Conservation (phyloP, 2,113 vertebrate genomes). For the Struthio camelus region DNA sequence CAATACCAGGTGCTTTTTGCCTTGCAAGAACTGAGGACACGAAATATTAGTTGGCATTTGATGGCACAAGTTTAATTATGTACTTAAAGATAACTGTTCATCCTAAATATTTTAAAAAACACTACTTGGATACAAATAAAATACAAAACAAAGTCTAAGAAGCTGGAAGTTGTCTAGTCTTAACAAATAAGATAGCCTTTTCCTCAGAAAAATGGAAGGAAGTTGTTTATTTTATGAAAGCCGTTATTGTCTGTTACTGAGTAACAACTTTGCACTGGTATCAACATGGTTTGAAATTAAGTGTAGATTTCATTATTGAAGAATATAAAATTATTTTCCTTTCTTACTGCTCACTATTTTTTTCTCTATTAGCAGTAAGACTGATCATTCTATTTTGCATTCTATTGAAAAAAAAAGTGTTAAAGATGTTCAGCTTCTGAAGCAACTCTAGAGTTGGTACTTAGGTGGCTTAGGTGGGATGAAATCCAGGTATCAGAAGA, state of each 20-base stretch:
- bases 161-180: not conserved
- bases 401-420: not conserved
- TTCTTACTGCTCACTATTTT: not conserved
- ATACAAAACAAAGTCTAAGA: not conserved
- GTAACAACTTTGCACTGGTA: not conserved
- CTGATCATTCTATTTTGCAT: not conserved
- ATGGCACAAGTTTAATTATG: not conserved
- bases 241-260: not conserved
- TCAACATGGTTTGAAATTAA: not conserved
- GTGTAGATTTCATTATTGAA: not conserved
- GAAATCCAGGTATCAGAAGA: not conserved
- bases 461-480: not conserved
- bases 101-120: not conserved
- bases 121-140: not conserved
- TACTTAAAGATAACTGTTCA: not conserved
- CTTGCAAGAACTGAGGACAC: too few species aligned
- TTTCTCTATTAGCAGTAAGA: not conserved
- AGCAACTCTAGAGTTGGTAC: not conserved
- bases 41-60: too few species aligned
- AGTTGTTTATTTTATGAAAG: not conserved
- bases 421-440: not conserved
- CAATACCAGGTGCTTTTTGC: too few species aligned
- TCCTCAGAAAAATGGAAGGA: not conserved
- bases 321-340: not conserved
- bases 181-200: not conserved